Evolutionary conservation across 2,888 invertebrate species (phyloP).

Genomic region (Deilephila porcellus): DNA sequence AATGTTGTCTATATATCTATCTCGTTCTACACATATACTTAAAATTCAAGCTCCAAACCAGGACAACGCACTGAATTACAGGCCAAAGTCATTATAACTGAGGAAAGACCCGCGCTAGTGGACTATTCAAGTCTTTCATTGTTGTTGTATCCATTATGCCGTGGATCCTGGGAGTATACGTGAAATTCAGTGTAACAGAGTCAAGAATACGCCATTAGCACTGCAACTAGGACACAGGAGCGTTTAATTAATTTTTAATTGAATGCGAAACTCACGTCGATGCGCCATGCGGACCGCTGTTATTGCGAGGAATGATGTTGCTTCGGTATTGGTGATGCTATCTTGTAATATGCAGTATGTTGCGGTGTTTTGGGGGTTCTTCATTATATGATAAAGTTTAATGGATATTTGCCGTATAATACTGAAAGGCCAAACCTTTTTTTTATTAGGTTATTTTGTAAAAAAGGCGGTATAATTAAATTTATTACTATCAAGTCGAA

Average conservation of each 20-base stretch:
- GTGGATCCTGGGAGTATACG: not conserved
- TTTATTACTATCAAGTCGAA: too few species aligned
- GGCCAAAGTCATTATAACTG: too few species aligned
- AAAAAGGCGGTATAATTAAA: too few species aligned
- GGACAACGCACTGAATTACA: too few species aligned
- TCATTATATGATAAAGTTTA: not conserved
- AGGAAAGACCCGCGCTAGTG: too few species aligned
- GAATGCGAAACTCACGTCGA: constrained; percentile 25
- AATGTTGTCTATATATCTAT: too few species aligned
- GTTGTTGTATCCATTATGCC: not conserved
- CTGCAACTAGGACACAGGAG: constrained; percentile 22
- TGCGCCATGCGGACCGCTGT: constrained; percentile 52
- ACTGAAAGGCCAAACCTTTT: too few species aligned
- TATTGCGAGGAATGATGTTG: constrained; percentile 43
- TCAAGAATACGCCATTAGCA: constrained; percentile 24
- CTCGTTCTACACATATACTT: too few species aligned
- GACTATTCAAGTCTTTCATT: not conserved
- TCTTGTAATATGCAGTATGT: constrained; percentile 9
- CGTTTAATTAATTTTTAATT: constrained; percentile 31
- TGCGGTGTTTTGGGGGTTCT: not conserved
- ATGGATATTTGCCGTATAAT: too few species aligned
- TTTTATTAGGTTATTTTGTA: too few species aligned
- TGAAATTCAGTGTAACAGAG: constrained; percentile 9
- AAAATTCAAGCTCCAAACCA: too few species aligned
- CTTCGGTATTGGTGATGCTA: constrained; percentile 39